These are phyloP conservation scores for Zaprionus bogoriensis DNA, from an alignment of 2,888 invertebrate species.

Conservation along the genomic window DNA sequence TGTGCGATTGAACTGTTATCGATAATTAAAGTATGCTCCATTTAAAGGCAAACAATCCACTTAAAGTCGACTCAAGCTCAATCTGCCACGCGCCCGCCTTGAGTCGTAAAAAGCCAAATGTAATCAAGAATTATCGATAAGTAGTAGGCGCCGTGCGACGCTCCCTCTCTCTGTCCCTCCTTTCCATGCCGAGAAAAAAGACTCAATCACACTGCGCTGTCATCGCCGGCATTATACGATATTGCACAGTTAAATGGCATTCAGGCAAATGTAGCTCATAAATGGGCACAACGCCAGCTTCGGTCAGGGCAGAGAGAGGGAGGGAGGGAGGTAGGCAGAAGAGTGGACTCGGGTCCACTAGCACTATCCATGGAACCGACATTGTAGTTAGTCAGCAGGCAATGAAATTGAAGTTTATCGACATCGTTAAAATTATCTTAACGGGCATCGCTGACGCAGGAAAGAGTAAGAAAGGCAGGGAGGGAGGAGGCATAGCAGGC, in stretches of 20 bases:
- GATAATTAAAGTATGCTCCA: neutral
- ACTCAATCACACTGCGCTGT: constrained; percentile 29
- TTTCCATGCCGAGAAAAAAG: neutral
- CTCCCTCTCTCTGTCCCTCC: no score
- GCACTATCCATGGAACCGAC: neutral
- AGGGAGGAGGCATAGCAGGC: constrained; percentile 3
- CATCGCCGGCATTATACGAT: constrained; percentile 55
- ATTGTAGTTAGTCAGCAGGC: constrained; percentile 45
- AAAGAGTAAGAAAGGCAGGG: no score
- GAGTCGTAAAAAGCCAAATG: constrained; percentile 27
- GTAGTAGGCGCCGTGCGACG: constrained; percentile 16
- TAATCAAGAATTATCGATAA: constrained; percentile 64
- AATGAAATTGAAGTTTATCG: constrained; percentile 78
- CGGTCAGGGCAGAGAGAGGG: neutral
- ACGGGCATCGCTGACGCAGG: constrained; percentile 64
- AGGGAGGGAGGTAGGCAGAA: neutral
- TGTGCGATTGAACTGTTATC: neutral
- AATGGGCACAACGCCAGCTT: constrained; percentile 50
- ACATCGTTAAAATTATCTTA: constrained; percentile 77
- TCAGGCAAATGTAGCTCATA: constrained; percentile 45
- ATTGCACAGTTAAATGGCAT: constrained; percentile 62
- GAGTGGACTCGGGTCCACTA: neutral
- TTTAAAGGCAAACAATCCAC: neutral
- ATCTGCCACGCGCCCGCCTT: neutral
- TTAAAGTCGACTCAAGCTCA: constrained; percentile 1